phyloP scores from a whole-genome alignment of 2,888 invertebrate genomes.

The Drosophila borealis region DNA sequence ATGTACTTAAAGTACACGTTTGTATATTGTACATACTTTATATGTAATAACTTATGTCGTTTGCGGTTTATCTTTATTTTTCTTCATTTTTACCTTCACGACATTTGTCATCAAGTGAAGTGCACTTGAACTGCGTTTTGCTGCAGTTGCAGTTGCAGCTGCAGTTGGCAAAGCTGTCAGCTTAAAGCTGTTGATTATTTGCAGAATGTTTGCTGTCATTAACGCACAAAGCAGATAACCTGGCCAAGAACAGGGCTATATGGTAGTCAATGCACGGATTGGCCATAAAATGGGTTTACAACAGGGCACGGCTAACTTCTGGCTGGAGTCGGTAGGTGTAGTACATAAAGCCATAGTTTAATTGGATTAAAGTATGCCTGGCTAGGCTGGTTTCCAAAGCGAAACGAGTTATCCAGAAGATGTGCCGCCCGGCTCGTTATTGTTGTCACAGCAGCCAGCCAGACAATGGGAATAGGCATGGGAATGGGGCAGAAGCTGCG shows the following conservation, averaged over 20 bases:
- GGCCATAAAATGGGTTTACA: constrained; percentile 62
- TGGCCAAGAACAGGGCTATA: background rate
- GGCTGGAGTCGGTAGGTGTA: no score
- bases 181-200: constrained; percentile 61
- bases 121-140: constrained; percentile 65
- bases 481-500: constrained; percentile 12
- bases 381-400: constrained; percentile 48
- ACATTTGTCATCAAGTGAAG: constrained; percentile 62
- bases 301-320: background rate
- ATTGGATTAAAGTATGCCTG: constrained; percentile 79
- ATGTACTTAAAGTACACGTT: constrained; percentile 9
- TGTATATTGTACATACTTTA: constrained; percentile 16
- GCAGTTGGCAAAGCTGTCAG: constrained; percentile 36
- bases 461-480: no score
- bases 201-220: constrained; percentile 47
- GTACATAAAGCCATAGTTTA: constrained; percentile 69
- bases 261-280: constrained; percentile 54
- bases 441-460: constrained; percentile 60
- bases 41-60: constrained; percentile 61
- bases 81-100: constrained; percentile 39
- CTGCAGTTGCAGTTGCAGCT: constrained; percentile 41
- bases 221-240: constrained; percentile 1
- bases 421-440: constrained; percentile 31
- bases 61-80: constrained; percentile 62
- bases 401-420: constrained; percentile 36